Base-by-base conservation (phyloP, 2,888 invertebrate species). In the Oasisia sp. region DNA sequence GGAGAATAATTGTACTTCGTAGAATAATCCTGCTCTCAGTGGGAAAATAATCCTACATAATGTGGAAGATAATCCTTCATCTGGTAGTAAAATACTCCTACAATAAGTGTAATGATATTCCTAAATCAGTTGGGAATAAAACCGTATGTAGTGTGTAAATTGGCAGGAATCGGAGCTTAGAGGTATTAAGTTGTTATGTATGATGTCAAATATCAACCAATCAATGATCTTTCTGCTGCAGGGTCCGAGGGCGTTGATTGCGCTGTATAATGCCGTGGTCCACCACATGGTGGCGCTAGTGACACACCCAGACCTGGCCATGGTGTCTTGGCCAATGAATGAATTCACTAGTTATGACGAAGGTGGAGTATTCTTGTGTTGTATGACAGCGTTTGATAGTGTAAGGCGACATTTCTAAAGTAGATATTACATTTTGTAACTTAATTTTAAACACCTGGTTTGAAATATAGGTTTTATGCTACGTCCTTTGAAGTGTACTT, bases 201-300 rank as follows among this genome's bases (percentile, higher is more conserved):
- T 74, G 14, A 27, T 74, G 7, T 27, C 4, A 74, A 74, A 74
- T 50, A 50, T 50, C 74, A 74, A n/a, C 27, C 74, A 74, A 74
- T 74, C 74, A 74, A 27, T 74, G 74, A 27, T 3, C 27, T 74
- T 74, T 74, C 74, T 74, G n/a, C 74, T 74, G 7, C 94, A 95
- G 95, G 93, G 94, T 50, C 95, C 95, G 19, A 94, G 94, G 91
- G 93, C 93, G 27, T 91, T 95, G 58, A 93, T 95, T 32, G 93
- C 93, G 5, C 93, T 95, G 92, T 95, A 95, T 93, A 95, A 95
- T 93, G 92, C 93, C 93, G 95, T 95, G n/a, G 93, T 95, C 32
- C 93, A 93, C 27, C 95, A 95, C 93, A 89, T 95, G 19, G 93
- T 93, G 32, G 93, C 93, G 92, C 94, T 94, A 0, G 90, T 94